A percentile compares a stretch with the other conserved stretches of the same genome.
phyloP scores from a whole-genome alignment of 2,888 invertebrate genomes.

The Pelosia muscerda region DNA sequence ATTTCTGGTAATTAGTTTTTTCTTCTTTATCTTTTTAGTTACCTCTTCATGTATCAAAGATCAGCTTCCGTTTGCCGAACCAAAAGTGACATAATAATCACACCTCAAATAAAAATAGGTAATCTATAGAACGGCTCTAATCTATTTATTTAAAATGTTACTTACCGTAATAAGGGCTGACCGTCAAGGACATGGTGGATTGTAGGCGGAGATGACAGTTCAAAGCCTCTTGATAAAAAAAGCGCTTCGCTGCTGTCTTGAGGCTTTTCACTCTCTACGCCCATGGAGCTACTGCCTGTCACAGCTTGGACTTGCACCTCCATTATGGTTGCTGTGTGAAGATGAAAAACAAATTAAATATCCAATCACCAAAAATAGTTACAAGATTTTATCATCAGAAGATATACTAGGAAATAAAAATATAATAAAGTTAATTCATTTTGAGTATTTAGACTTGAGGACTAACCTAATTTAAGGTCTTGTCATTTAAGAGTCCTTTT shows the following conservation, averaged over 20 bases:
- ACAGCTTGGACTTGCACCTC: conserved; percentile 71
- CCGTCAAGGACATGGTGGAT: conserved; percentile 97
- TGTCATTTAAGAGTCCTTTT: no score
- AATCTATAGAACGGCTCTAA: not conserved
- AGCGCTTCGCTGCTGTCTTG: conserved; percentile 88
- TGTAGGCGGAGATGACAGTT: conserved; percentile 94
- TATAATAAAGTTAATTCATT: no score
- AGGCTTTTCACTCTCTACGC: conserved; percentile 54
- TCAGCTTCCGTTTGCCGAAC: not conserved
- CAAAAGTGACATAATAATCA: not conserved
- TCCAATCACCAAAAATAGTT: not conserved
- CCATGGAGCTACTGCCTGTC: conserved; percentile 55
- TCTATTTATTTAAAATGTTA: conserved; percentile 24
- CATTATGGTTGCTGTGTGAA: conserved; percentile 66
- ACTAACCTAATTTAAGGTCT: no score
- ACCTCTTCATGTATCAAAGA: no score
- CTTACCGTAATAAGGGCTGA: conserved; percentile 82
- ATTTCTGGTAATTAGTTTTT: no score
- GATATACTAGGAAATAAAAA: no score
- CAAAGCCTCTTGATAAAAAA: conserved; percentile 95
- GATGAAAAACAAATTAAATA: not conserved
- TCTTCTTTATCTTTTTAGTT: no score
- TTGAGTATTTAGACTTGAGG: no score
- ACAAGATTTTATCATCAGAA: no score
- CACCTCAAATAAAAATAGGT: not conserved